Evolutionary conservation across 2,797 vertebrate species (phyloP).

Genomic region (Syngnathus acus): DNA sequence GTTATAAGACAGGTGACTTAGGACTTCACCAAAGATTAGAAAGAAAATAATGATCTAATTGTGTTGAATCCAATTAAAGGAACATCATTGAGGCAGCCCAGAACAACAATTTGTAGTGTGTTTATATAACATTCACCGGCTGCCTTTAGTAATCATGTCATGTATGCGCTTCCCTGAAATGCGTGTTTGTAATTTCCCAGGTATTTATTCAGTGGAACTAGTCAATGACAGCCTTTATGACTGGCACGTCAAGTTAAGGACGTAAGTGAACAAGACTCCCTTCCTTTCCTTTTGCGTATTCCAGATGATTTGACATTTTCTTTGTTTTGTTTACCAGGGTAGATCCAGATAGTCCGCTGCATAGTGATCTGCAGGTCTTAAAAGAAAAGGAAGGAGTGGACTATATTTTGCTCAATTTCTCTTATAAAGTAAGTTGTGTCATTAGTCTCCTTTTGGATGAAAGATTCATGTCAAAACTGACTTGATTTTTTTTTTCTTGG

Average conservation of each 20-base stretch:
- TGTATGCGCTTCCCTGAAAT: background rate
- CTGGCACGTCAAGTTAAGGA: constrained; percentile 95
- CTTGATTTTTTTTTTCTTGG: background rate
- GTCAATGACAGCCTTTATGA: constrained; percentile 95
- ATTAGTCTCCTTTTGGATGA: background rate
- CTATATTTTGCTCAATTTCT: constrained; percentile 97
- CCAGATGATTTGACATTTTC: background rate
- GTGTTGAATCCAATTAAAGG: no score
- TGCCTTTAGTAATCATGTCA: background rate
- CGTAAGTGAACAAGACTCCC: constrained; percentile 73
- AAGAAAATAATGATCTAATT: no score
- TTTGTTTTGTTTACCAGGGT: constrained; percentile 66
- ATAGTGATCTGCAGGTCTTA: constrained; percentile 94
- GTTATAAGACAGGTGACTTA: constrained; percentile 88
- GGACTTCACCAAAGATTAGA: no score
- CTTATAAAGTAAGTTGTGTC: constrained; percentile 86
- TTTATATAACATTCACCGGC: background rate
- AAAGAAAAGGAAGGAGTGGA: constrained; percentile 98
- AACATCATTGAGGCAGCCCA: no score
- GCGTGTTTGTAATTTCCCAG: constrained; percentile 55
- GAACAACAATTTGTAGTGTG: background rate
- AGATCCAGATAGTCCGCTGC: constrained; percentile 93
- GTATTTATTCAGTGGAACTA: constrained; percentile 97
- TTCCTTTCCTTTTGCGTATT: background rate
- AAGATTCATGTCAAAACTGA: background rate